Base-by-base conservation (phyloP, 1,140 invertebrate species). In the Cardiocondyla obscurior region DNA sequence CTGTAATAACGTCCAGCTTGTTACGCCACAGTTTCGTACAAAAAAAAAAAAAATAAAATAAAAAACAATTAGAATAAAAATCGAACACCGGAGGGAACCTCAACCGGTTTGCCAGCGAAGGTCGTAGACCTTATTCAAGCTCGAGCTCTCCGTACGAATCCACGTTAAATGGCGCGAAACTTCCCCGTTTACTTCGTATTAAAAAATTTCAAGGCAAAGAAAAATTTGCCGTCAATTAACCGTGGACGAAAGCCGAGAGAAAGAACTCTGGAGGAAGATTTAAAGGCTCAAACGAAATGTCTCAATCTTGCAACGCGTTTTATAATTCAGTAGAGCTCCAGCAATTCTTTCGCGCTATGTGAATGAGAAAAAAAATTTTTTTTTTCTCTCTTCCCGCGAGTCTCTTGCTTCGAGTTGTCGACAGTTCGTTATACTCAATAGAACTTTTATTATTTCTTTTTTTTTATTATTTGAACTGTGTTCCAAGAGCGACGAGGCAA, bases 71-170 rank as follows among this genome's bases (percentile, higher is more conserved):
- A n/a, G 25, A 46, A 60, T 10, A 57, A 57, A 72, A 55, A 14
- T 73, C 8, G 14, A 44, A 19, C 8, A 44, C n/a, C 39, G 14
- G 14, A 36, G 19, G n/a, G 33, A 60, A 62, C 16, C 16, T 30
- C 19, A 62, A 84, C 30, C 46, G 46, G 65, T 58, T 65, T 72
- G 33, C 8, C 57, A 53, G 42, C 8, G n/a, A 60, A 81, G 49
- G 49, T 55, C 33, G 7, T 33, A 58, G 7, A 69, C 12, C 64
- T 70, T 65, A 12, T 28, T 25, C n/a, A 42, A 0, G 1, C 14
- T n/a, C 0, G n/a, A 25, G n/a, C 6, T 30, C 67, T 25, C 33
- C 1, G 10, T 44, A 44, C n/a, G 14, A 8, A 72, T n/a, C 25
- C 3, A 0, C 4, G 6, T 64, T 16, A 46, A 25, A 16, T 5